phyloP scores from a whole-genome alignment of 2,888 invertebrate genomes.

The Trachelus tabidus region DNA sequence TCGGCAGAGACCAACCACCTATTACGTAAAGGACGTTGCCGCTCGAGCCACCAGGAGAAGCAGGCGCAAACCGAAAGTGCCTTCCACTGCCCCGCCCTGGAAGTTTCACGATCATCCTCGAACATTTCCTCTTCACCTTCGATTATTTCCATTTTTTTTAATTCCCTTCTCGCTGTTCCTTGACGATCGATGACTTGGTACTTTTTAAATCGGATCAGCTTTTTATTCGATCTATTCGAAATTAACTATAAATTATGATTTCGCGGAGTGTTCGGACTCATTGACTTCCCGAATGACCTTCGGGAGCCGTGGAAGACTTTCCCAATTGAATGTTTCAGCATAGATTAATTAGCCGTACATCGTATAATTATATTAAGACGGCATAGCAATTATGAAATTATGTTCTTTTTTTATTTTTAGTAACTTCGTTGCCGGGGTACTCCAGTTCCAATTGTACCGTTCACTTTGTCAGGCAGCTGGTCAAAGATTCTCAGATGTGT shows the following conservation, averaged over 20 bases:
- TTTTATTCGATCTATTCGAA: background rate
- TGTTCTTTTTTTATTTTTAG: constrained; percentile 69
- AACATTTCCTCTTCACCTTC: background rate
- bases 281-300: background rate
- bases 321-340: background rate
- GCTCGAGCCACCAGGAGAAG: constrained; percentile 16
- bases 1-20: constrained; percentile 24
- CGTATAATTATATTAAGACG: background rate
- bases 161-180: background rate
- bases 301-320: background rate
- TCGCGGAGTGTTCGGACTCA: too few species aligned
- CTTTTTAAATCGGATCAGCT: background rate
- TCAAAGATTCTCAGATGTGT: constrained; percentile 81
- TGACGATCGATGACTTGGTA: background rate
- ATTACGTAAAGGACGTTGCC: constrained; percentile 55
- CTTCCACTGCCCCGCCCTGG: background rate
- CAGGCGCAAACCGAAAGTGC: background rate
- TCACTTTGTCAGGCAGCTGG: constrained; percentile 86
- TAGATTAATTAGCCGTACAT: background rate
- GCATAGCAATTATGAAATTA: background rate
- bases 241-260: too few species aligned
- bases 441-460: constrained; percentile 94
- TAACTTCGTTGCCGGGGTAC: constrained; percentile 91
- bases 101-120: background rate
- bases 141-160: background rate